Evolutionary conservation across 2,888 invertebrate species (phyloP), one percentile per base, ranked within the genome.

Genomic region (Synergus itoensis): DNA sequence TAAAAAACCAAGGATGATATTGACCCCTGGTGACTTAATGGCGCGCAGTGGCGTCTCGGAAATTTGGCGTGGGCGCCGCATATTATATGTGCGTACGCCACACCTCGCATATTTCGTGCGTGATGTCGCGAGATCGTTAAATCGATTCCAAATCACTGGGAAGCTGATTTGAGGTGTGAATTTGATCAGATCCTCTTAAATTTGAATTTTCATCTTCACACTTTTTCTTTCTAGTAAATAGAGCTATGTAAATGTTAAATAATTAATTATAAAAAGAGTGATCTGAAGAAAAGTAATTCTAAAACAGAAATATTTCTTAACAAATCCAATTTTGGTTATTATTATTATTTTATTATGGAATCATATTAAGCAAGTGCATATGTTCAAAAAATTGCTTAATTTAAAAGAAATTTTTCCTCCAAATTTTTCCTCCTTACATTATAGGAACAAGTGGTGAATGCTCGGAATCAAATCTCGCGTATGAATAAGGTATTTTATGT

Each of bases 41-140:
- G 75, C 79, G 82, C 81, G 77, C 18, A 63, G 77, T 64, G 48
- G 77, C 64, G 77, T 64, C 65, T 76, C 79, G 80, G 81, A 81
- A 80, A 81, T 90, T 88, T 87, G 86, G 88, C 88, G 89, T 90
- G 87, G 90, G 88, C 88, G 87, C 84, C 81, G 82, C 82, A 82
- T 81, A 84, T 83, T 84, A 83, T 85, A 83, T 82, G 82, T 79
- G 60, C 1, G 40, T 84, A 81, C 84, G 90, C 90, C 90, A 91
- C 91, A 89, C 91, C 91, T 91, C 90, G 88, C 90, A 91, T 91
- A 90, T 90, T 91, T 91, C 88, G 89, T 89, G 89, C 89, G 88
- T 89, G 89, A 90, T 90, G 88, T 86, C 89, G 89, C 87, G 87
- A 87, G 86, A 86, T 86, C 87, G 87, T 88, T 86, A 73, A 73